Conservation (phyloP, 2,888 invertebrate genomes). For the Pandemis heparana region DNA sequence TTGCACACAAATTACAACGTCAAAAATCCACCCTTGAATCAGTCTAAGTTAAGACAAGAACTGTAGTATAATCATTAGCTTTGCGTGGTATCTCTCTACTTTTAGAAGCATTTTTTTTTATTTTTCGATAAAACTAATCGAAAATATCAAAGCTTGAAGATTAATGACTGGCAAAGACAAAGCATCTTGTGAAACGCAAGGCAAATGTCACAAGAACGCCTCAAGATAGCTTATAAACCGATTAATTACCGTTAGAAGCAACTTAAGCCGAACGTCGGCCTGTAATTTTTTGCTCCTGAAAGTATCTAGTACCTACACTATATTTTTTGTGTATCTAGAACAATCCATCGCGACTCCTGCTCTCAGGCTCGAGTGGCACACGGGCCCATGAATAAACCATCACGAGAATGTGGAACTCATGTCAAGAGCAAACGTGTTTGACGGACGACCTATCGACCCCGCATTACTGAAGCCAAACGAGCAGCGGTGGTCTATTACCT, state of each 20-base stretch:
- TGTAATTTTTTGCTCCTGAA: neutral
- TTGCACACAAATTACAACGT: too few relatives aligned
- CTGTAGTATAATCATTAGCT: too few relatives aligned
- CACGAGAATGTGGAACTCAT: constrained; percentile 70
- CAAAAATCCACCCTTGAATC: too few relatives aligned
- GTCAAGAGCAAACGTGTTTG: constrained; percentile 69
- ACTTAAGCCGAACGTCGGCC: neutral
- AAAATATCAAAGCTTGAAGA: neutral
- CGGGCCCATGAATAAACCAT: constrained; percentile 73
- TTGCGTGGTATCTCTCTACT: too few relatives aligned
- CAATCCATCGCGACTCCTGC: constrained; percentile 55
- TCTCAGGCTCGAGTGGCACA: constrained; percentile 48
- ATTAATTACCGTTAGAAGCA: neutral
- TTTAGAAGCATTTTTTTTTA: too few relatives aligned
- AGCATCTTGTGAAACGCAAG: neutral
- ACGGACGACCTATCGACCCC: constrained; percentile 57
- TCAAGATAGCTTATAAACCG: neutral
- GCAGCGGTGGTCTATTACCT: constrained; percentile 29
- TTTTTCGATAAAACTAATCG: neutral
- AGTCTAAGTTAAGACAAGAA: too few relatives aligned
- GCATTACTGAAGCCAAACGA: constrained; percentile 54
- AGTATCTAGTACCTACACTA: neutral
- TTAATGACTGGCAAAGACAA: neutral
- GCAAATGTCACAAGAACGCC: neutral
- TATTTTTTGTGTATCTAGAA: constrained; percentile 44